Evolutionary conservation across 2,888 invertebrate genomes (phyloP), one percentile per base, ranked within the genome.

Genomic region (Andrena praecox): DNA sequence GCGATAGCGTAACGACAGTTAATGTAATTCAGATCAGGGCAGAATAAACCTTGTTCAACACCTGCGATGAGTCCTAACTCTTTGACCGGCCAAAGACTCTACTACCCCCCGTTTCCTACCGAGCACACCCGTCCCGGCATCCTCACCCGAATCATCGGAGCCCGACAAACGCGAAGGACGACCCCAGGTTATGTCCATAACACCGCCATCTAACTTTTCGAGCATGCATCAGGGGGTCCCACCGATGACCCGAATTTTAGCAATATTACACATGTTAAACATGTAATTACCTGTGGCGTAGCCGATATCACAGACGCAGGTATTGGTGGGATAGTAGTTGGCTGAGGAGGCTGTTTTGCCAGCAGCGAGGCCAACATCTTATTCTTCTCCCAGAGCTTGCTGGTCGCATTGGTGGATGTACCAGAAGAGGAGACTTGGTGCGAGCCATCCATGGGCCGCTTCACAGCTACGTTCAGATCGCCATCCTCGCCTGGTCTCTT

Each of bases 351-450:
- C 89, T 97, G 96, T 92, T 97, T 96, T 72, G 97, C 97, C 91
- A 98, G 94, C 89, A 98, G 94, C 60, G 96, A 96, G 54, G 98
- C 98, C 87, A 98, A 95, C 96, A 98, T 98, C 93, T 96, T 96
- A 93, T 98, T 98, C 93, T 96, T 96, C 94, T 97, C 96, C 94
- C 97, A 97, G 69, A 98, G 95, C 87, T 96, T 96, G 89, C 97
- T 97, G 73, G 95, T 95, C 20, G 91, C 89, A 93, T 94, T 95
- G 88, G 94, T 94, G 59, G 93, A 89, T 6, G 90, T 90, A 69
- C 86, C 91, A n/a, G 87, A 89, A 35, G 89, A 91, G 10, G 90
- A 86, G 5, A 89, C 89, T 64, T 88, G 93, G 75, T 94, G 94
- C 52, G 93, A 91, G 27, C 91, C 90, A 50, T 95, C 95, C 89